Percentiles rank a stretch among this genome's conserved stretches.
These are phyloP conservation scores for Pimpla rufipes DNA, from an alignment of 2,888 invertebrate species.

Conservation along the genomic window DNA sequence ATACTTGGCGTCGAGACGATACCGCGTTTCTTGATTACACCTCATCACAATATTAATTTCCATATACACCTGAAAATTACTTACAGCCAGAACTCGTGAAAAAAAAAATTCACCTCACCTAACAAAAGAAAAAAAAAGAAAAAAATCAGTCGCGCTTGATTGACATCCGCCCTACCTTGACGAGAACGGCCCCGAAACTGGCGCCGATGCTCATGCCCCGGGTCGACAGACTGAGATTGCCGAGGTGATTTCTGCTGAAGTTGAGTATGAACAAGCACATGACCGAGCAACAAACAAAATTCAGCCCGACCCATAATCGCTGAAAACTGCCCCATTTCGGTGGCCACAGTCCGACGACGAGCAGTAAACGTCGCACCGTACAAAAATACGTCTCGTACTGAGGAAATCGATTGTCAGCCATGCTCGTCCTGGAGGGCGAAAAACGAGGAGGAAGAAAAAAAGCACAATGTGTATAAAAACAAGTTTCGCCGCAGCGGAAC, in stretches of 20 bases:
- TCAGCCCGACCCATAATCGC: neutral
- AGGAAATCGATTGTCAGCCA: slow-evolving; percentile 37
- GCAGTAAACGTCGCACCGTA: slow-evolving; percentile 48
- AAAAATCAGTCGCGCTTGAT: too few species aligned
- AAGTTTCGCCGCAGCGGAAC: neutral
- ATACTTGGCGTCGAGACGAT: too few species aligned
- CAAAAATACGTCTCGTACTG: slow-evolving; percentile 57
- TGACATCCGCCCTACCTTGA: slow-evolving; percentile 31
- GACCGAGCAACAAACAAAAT: neutral
- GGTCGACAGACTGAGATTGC: slow-evolving; percentile 24
- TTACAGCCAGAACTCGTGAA: too few species aligned
- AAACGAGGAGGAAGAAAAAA: too few species aligned
- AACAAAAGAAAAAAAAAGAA: too few species aligned
- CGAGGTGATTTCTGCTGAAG: slow-evolving; percentile 28
- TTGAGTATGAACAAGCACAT: slow-evolving; percentile 30
- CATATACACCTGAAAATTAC: too few species aligned
- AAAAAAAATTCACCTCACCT: too few species aligned
- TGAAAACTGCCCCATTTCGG: slow-evolving; percentile 13
- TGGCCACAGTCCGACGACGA: slow-evolving; percentile 64
- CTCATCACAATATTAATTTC: too few species aligned
- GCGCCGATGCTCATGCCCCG: slow-evolving; percentile 38
- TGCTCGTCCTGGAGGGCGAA: neutral
- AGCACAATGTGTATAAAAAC: neutral
- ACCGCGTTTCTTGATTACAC: too few species aligned
- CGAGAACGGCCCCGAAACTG: slow-evolving; percentile 20